Evolutionary conservation across 2,888 invertebrate genomes (phyloP).

Genomic region (Drosophila mimetica): DNA sequence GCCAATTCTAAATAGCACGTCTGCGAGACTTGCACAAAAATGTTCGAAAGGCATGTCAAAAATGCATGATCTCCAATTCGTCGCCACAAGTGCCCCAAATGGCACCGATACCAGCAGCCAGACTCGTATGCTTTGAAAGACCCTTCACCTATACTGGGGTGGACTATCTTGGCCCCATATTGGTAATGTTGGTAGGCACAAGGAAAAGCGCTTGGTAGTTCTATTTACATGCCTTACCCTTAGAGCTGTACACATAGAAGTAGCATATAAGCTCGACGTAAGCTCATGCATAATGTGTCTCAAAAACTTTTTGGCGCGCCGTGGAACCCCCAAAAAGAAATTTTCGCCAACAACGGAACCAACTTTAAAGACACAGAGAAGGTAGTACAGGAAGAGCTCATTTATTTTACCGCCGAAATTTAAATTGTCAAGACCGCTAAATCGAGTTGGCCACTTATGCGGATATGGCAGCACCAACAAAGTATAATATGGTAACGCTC

Average conservation of each 20-base stretch:
- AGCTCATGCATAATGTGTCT: not conserved
- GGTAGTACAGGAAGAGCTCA: not conserved
- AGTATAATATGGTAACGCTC: too few relatives aligned
- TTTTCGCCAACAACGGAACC: not conserved
- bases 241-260: not conserved
- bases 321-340: not conserved
- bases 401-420: too few relatives aligned
- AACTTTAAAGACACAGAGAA: not conserved
- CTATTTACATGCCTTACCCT: not conserved
- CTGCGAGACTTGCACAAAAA: too few relatives aligned
- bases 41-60: too few relatives aligned
- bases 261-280: not conserved
- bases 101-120: not conserved
- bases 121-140: not conserved
- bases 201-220: not conserved
- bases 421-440: too few relatives aligned
- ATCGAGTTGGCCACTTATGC: too few relatives aligned
- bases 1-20: not conserved
- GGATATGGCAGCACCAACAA: too few relatives aligned
- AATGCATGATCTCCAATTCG: too few relatives aligned
- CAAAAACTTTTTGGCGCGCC: not conserved
- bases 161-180: not conserved
- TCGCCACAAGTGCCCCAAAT: not conserved
- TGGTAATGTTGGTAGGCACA: not conserved
- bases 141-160: not conserved